Evolutionary conservation across 2,888 invertebrate species (phyloP), one percentile per base, ranked within the genome.

Genomic region (Chloroclysta siterata): DNA sequence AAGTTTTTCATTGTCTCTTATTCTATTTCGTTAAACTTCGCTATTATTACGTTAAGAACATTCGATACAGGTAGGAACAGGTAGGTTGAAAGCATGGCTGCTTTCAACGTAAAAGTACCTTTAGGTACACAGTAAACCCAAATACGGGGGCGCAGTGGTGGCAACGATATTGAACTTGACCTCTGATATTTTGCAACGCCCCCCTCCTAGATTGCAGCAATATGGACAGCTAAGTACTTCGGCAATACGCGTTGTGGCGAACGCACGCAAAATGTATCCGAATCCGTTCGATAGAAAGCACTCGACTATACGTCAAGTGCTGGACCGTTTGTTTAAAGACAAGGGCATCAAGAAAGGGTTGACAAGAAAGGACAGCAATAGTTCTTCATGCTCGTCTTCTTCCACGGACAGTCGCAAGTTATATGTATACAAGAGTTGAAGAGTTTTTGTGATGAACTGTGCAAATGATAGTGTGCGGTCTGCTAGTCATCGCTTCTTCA

Each of bases 201-300:
- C 70, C 74, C 70, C 79, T 75, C 73, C 71, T 22, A 57, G 76
- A 76, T 78, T 75, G 77, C 78, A 80, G 63, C 60, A 56, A 56
- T 39, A 60, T 46, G 47, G 57, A 44, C 36, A 55, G 41, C 53
- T 46, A 57, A 51, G 52, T 69, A 72, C 64, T 70, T 65, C 66
- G 65, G 58, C 67, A 77, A 75, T 70, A 75, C 69, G 54, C 70
- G 75, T 69, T 70, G 72, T 58, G 55, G 68, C 48, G 78, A 70
- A 72, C 82, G 81, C 81, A 82, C 83, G 84, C 63, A 79, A 69
- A 72, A 95, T 95, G 95, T 95, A 94, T 84, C 95, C 95, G 22
- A 95, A 95, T 81, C 95, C 95, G 72, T 95, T 95, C 82, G 95
- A 95, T 74, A 93, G 95, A 80, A 95, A 95, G 79, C 95, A 95